Conservation (phyloP, 2,113 vertebrate species). For the Synodontis membranacea region DNA sequence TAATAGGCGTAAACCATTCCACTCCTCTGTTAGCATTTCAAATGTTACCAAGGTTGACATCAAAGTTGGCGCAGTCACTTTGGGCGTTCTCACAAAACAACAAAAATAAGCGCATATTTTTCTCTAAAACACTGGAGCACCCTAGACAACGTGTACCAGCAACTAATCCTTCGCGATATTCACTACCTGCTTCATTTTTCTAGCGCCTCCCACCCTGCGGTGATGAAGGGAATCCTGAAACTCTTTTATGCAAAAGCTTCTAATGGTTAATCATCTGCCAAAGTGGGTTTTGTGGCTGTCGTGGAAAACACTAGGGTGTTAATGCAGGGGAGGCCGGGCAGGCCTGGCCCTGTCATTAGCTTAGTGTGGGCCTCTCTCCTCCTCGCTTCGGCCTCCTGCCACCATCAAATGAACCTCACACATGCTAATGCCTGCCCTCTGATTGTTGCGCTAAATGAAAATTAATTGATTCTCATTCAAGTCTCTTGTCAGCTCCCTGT, state of each 20-base stretch:
- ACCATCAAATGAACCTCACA: constrained; percentile 74
- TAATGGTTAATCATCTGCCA: constrained; percentile 69
- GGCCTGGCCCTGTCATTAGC: constrained; percentile 60
- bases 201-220: not conserved
- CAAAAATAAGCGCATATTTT: constrained; percentile 12
- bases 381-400: constrained; percentile 64
- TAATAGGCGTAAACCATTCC: not conserved
- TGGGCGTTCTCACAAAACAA: not conserved
- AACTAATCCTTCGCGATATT: constrained; percentile 18
- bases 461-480: constrained; percentile 77
- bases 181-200: constrained; percentile 29
- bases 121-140: not conserved
- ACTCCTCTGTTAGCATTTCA: not conserved
- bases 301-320: constrained; percentile 67
- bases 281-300: constrained; percentile 59
- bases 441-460: constrained; percentile 77
- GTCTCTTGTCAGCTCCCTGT: constrained; percentile 67
- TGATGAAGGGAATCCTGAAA: constrained; percentile 25
- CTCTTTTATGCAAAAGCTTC: constrained; percentile 56
- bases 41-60: not conserved
- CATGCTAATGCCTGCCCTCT: constrained; percentile 74
- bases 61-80: not conserved
- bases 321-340: constrained; percentile 67
- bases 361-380: constrained; percentile 56
- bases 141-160: constrained; percentile 12